A percentile compares a stretch with the other conserved stretches of the same genome.
These are phyloP conservation scores for Lanius collurio DNA, from an alignment of 2,113 vertebrate species.

Conservation along the genomic window DNA sequence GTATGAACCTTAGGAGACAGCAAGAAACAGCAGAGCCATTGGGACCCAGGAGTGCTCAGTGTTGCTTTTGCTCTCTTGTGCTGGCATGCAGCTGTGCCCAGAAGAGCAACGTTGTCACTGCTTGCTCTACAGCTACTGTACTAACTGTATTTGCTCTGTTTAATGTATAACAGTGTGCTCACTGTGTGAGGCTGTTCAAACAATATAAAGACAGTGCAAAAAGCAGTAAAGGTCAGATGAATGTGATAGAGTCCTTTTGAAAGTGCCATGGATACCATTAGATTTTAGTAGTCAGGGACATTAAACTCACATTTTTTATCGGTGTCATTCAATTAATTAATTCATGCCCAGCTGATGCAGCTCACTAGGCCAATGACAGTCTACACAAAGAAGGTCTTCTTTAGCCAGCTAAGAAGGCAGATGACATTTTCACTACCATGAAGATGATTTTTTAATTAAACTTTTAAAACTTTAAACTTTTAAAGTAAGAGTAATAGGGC, in stretches of 20 bases:
- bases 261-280: background rate
- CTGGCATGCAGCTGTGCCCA: background rate
- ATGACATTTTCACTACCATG: background rate
- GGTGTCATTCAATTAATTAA: background rate
- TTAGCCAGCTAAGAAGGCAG: background rate
- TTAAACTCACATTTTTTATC: background rate
- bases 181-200: constrained; percentile 3
- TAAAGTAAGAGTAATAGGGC: background rate
- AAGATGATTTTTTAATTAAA: background rate
- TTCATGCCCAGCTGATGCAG: background rate
- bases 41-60: background rate
- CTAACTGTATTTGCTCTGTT: constrained; percentile 9
- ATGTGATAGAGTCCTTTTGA: background rate
- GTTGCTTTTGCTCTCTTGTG: background rate
- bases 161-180: constrained; percentile 12
- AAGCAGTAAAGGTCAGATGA: background rate
- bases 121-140: background rate
- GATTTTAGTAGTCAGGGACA: background rate
- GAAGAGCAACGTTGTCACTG: background rate
- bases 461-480: background rate
- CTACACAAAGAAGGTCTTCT: background rate
- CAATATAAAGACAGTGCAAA: background rate
- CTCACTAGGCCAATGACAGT: background rate
- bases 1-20: background rate
- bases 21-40: background rate